These are phyloP conservation scores for Zaprionus nigranus DNA, from an alignment of 1,140 invertebrate species.

Conservation along the genomic window DNA sequence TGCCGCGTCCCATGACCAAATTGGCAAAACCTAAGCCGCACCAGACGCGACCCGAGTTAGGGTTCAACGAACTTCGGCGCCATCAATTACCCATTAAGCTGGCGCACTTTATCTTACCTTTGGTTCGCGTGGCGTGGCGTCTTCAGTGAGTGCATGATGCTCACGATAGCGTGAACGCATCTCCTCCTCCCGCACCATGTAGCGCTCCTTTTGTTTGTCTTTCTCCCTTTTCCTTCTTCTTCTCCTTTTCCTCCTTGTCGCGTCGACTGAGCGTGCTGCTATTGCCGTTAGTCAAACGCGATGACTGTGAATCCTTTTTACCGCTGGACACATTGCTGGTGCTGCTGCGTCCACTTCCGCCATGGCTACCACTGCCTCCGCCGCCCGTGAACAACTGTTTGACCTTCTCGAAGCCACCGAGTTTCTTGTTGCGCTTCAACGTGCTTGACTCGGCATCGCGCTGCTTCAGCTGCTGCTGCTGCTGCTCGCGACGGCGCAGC, in stretches of 20 bases:
- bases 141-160: slow-evolving; percentile 62
- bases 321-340: slow-evolving; percentile 67
- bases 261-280: slow-evolving; percentile 73
- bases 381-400: slow-evolving; percentile 80
- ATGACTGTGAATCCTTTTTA: slow-evolving; percentile 61
- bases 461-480: slow-evolving; percentile 45
- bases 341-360: slow-evolving; percentile 66
- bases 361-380: slow-evolving; percentile 42
- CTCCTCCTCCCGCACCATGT: slow-evolving; percentile 82
- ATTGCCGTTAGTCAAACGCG: slow-evolving; percentile 53
- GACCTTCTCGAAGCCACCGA: slow-evolving; percentile 88
- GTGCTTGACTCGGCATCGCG: slow-evolving; percentile 54
- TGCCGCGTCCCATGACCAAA: slow-evolving; percentile 65
- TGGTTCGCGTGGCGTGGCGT: slow-evolving; percentile 77
- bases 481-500: slow-evolving; percentile 53
- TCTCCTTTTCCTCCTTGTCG: slow-evolving; percentile 62
- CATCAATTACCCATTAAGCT: slow-evolving; percentile 71
- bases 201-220: slow-evolving; percentile 59
- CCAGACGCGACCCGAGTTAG: slow-evolving; percentile 3
- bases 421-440: slow-evolving; percentile 85
- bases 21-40: slow-evolving; percentile 14
- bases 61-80: slow-evolving; percentile 57
- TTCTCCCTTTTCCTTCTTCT: slow-evolving; percentile 16
- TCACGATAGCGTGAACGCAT: slow-evolving; percentile 81
- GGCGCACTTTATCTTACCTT: slow-evolving; percentile 67